Conservation (phyloP, 2,797 vertebrate genomes). For the Muscicapa comitata region DNA sequence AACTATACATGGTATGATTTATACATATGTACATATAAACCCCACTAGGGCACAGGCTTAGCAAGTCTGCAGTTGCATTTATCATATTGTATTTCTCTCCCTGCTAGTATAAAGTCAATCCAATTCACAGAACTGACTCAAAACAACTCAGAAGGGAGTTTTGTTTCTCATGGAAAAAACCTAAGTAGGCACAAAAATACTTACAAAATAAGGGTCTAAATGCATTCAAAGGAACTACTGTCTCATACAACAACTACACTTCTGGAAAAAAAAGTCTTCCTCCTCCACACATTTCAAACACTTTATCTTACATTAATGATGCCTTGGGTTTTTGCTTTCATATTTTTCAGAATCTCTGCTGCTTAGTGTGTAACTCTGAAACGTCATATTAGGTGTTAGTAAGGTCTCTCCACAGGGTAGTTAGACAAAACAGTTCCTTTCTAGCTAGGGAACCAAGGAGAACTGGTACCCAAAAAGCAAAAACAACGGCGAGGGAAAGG, state of each 20-base stretch:
- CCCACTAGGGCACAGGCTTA: neutral
- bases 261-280: neutral
- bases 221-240: neutral
- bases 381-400: too few relatives aligned
- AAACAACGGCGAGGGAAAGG: too few relatives aligned
- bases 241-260: neutral
- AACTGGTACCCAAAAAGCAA: too few relatives aligned
- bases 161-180: neutral
- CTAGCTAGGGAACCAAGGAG: too few relatives aligned
- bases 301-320: neutral
- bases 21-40: fast-evolving
- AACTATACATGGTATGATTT: fast-evolving
- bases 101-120: neutral
- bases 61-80: neutral
- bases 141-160: neutral
- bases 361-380: too few relatives aligned
- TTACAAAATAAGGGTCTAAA: neutral
- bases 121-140: neutral
- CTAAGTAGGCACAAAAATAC: neutral
- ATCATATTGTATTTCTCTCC: neutral
- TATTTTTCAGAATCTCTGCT: too few relatives aligned
- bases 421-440: too few relatives aligned
- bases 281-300: neutral
- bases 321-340: too few relatives aligned
- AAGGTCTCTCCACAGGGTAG: too few relatives aligned